These are phyloP conservation scores for Araneus ventricosus DNA, from an alignment of 1,140 invertebrate genomes.

Conservation along the genomic window DNA sequence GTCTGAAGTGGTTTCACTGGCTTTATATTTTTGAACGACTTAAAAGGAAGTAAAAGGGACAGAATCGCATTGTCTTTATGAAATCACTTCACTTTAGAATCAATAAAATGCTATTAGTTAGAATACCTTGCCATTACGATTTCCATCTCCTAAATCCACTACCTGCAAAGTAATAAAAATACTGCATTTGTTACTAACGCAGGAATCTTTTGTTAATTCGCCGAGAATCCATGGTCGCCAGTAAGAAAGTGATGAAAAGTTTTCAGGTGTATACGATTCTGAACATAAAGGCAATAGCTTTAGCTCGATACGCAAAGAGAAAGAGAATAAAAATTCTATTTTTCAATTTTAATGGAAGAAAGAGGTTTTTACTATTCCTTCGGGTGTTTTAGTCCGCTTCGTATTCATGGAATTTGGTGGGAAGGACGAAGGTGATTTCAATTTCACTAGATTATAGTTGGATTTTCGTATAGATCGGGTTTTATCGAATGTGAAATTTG, in stretches of 20 bases:
- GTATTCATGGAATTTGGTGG: conserved; percentile 30
- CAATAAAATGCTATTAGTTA: conserved; percentile 38
- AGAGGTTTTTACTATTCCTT: conserved; percentile 20
- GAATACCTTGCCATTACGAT: conserved; percentile 1
- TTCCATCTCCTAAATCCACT: not conserved
- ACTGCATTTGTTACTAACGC: not conserved
- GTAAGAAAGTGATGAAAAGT: conserved; percentile 30
- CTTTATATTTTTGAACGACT: not conserved
- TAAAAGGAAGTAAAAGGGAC: not conserved
- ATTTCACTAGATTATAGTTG: conserved; percentile 20
- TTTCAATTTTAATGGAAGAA: conserved; percentile 38
- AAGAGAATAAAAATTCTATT: conserved; percentile 13
- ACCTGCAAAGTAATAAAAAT: not conserved
- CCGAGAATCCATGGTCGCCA: not conserved
- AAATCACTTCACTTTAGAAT: not conserved
- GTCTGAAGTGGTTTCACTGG: not conserved
- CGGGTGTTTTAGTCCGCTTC: conserved; percentile 29
- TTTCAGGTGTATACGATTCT: conserved; percentile 6
- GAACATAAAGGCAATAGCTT: not conserved
- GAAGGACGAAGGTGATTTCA: not conserved
- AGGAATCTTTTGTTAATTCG: not conserved
- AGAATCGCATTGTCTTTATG: not conserved
- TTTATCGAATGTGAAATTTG: conserved; percentile 20
- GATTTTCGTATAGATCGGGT: not conserved
- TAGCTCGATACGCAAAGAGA: not conserved